Evolutionary conservation across 2,113 vertebrate genomes (phyloP), one percentile per base, ranked within the genome.

Genomic region (Larimichthys crocea): DNA sequence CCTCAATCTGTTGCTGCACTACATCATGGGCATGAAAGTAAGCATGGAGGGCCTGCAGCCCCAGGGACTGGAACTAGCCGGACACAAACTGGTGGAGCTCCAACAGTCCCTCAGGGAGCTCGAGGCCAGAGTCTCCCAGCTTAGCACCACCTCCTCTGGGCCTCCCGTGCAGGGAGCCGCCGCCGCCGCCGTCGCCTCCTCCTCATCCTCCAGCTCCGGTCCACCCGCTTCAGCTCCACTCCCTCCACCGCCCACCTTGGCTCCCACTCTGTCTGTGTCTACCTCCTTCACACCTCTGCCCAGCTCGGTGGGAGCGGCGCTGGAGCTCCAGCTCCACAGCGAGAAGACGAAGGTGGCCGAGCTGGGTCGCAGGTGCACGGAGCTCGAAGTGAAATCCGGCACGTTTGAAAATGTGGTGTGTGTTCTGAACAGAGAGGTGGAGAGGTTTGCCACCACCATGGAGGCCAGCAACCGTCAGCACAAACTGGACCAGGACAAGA

Each of bases 361-460:
- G 85, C 93, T 97, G 40, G 71, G 93, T 20, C 94, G 93, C 66
- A 88, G 95, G 44, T 97, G 96, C 9, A 95, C 96, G 1, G 93
- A 94, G 7, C 94, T 99, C 1, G 97, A 99, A 79, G 95, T 95
- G 40, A 99, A 99, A 88, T 92, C 96, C 0, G 93, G 94, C 35
- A 97, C 98, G 2, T 97, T 99, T 15, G 98, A 99, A 92, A 99
- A 99, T 83, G 99, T 99, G 10, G 97, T 98, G 62, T 99, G 98
- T 0, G 97, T 99, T 55, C 94, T 99, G 59, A 99, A 99, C 91
- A 94, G 97, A 24, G 98, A 99, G 85, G 97, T 99, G 91, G 98
- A 99, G 86, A 79, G 97, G 57, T 96, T 96, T 0, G 96, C 97
- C 19, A 93, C 97, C 77, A 96, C 96, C 0, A 94, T 96, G 0